Evolutionary conservation across 2,113 vertebrate species (phyloP).

Genomic region (Crypturellus undulatus): DNA sequence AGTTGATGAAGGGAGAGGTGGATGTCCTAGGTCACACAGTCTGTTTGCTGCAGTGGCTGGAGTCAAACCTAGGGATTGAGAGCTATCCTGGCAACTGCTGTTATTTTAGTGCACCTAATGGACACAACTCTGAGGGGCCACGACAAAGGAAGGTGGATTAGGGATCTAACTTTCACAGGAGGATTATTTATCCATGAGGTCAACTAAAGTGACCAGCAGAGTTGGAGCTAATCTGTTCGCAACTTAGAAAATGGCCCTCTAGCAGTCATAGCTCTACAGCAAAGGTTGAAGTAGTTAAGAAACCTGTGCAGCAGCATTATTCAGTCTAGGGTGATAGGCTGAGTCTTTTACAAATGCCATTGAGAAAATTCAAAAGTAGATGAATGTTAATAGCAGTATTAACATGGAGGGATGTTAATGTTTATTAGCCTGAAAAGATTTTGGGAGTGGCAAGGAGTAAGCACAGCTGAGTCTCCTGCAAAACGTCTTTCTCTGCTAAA

Average conservation of each 20-base stretch:
- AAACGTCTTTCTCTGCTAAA: background rate
- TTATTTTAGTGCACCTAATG: background rate
- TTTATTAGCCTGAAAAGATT: conserved; percentile 22
- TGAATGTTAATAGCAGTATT: background rate
- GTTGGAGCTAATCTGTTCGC: background rate
- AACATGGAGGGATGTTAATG: background rate
- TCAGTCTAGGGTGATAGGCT: background rate
- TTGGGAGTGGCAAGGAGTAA: background rate
- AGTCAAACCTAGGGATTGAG: background rate
- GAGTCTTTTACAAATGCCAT: background rate
- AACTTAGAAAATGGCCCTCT: background rate
- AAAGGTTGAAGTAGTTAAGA: background rate
- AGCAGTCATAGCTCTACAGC: background rate
- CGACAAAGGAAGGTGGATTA: background rate
- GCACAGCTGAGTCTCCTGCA: background rate
- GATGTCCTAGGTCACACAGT: conserved; percentile 32
- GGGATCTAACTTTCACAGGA: background rate
- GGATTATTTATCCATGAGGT: background rate
- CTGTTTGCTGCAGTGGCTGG: background rate
- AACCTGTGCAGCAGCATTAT: background rate
- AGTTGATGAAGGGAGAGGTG: background rate
- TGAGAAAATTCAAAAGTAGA: background rate
- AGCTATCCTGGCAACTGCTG: background rate
- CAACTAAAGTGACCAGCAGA: background rate
- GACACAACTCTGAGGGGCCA: background rate